These are phyloP conservation scores for Enteromius thamalakanensis DNA, from an alignment of 2,797 vertebrate genomes.

Conservation along the genomic window DNA sequence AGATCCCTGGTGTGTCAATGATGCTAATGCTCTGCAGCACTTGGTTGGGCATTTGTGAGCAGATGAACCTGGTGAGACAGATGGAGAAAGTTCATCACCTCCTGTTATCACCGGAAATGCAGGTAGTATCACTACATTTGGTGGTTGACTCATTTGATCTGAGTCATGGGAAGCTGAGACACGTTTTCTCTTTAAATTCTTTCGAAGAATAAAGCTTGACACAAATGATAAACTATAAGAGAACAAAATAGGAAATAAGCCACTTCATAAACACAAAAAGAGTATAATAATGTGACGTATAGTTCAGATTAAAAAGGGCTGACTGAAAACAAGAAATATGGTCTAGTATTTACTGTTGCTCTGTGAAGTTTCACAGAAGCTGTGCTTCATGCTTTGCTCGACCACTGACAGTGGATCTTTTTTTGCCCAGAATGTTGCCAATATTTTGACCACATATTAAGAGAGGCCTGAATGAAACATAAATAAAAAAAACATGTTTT, in stretches of 20 bases:
- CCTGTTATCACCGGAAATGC: slow-evolving; percentile 40
- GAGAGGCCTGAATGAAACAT: not conserved
- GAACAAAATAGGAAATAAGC: not conserved
- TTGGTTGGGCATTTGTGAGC: slow-evolving; percentile 95
- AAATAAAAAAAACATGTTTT: not conserved
- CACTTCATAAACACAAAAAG: not conserved
- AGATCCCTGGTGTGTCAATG: slow-evolving; percentile 95
- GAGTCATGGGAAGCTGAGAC: not conserved
- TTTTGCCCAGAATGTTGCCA: not conserved
- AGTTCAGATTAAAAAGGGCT: not conserved
- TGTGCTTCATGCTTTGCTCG: not conserved
- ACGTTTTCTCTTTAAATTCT: not conserved
- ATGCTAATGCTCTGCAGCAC: slow-evolving; percentile 87
- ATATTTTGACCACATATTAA: not conserved
- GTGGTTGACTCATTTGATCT: slow-evolving; percentile 6
- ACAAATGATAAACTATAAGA: not conserved
- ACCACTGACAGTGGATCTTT: not conserved
- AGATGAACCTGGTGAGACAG: slow-evolving; percentile 86
- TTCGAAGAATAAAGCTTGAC: not conserved
- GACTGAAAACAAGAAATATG: not conserved
- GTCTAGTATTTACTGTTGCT: not conserved
- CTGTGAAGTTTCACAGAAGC: not conserved
- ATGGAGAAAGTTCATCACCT: slow-evolving; percentile 25
- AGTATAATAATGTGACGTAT: not conserved
- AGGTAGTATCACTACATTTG: slow-evolving; percentile 11